Conservation (phyloP, 2,113 vertebrate genomes). For the Alces alces region DNA sequence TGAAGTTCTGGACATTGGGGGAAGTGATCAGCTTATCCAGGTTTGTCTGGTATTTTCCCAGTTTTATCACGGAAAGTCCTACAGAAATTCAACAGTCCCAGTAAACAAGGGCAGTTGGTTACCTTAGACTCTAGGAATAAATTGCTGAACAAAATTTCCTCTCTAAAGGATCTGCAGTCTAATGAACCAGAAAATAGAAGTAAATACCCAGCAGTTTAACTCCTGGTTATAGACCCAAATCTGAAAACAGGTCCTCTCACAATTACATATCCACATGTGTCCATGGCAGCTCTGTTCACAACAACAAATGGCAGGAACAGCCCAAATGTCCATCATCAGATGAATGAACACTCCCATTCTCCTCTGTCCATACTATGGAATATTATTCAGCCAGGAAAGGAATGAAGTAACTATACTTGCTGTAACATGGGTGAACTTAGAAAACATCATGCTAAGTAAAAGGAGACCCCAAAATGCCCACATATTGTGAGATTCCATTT, state of each 20-base stretch:
- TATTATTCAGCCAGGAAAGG: background rate
- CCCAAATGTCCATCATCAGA: background rate
- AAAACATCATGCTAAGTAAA: background rate
- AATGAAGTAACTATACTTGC: background rate
- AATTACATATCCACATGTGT: background rate
- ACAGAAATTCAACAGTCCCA: rapidly evolving
- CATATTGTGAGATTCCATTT: background rate
- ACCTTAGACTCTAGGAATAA: background rate
- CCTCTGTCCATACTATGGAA: background rate
- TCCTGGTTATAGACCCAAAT: background rate
- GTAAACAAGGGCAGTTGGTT: background rate
- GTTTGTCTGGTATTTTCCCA: background rate
- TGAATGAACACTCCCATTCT: background rate
- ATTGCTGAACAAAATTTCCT: background rate
- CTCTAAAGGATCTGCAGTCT: background rate
- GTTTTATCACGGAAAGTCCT: background rate
- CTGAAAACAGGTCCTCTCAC: background rate
- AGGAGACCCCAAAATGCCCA: background rate
- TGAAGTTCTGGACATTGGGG: background rate
- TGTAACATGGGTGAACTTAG: background rate
- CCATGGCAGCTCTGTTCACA: background rate
- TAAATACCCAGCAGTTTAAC: background rate
- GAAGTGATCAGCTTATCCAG: background rate
- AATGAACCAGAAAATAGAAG: background rate
- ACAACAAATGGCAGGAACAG: background rate